Evolutionary conservation across 2,888 invertebrate species (phyloP).

Genomic region (Platycnemis pennipes): DNA sequence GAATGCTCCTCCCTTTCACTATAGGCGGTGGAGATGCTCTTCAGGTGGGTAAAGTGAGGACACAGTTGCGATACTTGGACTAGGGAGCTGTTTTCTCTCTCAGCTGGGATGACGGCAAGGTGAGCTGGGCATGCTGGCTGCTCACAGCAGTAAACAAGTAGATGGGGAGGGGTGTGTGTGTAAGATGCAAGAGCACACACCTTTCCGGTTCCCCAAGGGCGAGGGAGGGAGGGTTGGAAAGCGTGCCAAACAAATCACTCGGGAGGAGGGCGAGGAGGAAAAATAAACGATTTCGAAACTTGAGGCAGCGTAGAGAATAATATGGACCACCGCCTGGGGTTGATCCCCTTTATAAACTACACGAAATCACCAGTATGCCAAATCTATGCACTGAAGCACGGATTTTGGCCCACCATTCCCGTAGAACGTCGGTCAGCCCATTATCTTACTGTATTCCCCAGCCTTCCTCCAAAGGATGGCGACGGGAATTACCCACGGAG

Average conservation of each 20-base stretch:
- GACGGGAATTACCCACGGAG: background rate
- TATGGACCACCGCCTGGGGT: background rate
- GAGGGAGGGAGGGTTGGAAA: background rate
- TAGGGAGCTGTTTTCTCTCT: background rate
- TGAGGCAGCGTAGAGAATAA: background rate
- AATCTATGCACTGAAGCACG: too few species aligned
- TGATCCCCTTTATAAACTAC: too few species aligned
- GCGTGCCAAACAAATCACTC: constrained; percentile 11
- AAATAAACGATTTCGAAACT: background rate
- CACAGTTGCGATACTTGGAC: background rate
- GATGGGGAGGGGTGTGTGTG: background rate
- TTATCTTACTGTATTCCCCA: too few species aligned
- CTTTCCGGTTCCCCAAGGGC: background rate
- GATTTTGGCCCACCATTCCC: too few species aligned
- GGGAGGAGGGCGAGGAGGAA: background rate
- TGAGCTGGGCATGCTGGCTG: background rate
- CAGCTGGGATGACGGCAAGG: background rate
- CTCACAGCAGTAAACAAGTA: background rate
- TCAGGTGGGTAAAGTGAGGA: background rate
- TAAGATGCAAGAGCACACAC: background rate
- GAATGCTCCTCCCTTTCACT: background rate
- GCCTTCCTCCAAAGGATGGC: background rate
- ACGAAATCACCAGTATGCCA: too few species aligned
- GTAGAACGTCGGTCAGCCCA: too few species aligned
- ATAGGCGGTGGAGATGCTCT: background rate